Conservation (phyloP, 2,113 vertebrate genomes). For the Austrofundulus limnaeus region DNA sequence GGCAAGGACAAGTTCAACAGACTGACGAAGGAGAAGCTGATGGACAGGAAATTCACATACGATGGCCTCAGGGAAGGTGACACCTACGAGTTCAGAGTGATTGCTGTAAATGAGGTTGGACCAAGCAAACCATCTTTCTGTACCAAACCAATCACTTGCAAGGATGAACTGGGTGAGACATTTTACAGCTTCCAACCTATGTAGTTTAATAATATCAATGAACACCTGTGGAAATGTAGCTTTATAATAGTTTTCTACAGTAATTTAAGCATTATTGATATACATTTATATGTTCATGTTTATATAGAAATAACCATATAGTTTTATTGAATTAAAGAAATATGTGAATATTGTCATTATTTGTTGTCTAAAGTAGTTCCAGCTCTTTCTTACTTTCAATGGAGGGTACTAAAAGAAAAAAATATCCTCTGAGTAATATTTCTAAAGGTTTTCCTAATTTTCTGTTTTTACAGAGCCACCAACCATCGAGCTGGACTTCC, state of each 20-base stretch:
- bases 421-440: neutral
- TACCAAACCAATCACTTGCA: slow-evolving; percentile 97
- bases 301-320: no score
- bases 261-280: no score
- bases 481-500: slow-evolving; percentile 93
- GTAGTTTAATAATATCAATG: neutral
- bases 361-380: no score
- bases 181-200: neutral
- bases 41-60: slow-evolving; percentile 87
- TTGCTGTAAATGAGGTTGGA: slow-evolving; percentile 93
- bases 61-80: slow-evolving; percentile 94
- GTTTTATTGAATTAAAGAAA: no score
- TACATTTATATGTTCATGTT: no score
- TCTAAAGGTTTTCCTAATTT: neutral
- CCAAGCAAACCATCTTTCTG: slow-evolving; percentile 94
- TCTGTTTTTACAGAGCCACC: slow-evolving; percentile 85
- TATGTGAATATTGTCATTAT: no score
- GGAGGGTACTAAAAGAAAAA: neutral
- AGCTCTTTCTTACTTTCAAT: no score
- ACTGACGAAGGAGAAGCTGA: slow-evolving; percentile 89
- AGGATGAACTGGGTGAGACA: slow-evolving; percentile 89
- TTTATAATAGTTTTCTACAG: no score
- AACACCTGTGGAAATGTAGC: neutral
- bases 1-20: slow-evolving; percentile 93
- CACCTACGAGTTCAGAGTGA: slow-evolving; percentile 92